Percentiles rank a stretch among this genome's conserved stretches.
Conservation (phyloP, 2,888 invertebrate species). For the Crematogaster levior region DNA sequence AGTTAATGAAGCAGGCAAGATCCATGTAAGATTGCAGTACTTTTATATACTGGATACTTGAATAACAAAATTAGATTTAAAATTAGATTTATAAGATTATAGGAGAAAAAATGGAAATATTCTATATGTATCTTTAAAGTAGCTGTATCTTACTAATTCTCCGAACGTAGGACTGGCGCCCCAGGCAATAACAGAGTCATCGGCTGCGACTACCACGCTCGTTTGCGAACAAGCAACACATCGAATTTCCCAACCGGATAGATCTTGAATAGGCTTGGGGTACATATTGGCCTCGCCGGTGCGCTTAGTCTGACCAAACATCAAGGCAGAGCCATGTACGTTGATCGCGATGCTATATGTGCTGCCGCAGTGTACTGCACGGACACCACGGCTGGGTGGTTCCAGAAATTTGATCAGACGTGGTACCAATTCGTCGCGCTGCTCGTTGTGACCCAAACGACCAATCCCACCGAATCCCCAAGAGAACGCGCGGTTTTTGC, state of each 20-base stretch:
- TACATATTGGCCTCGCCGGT: conserved; percentile 99
- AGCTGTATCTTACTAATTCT: conserved; percentile 89
- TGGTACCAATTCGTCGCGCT: conserved; percentile 95
- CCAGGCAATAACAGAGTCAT: conserved; percentile 96
- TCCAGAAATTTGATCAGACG: conserved; percentile 95
- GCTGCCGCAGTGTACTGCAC: conserved; percentile 93
- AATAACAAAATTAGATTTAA: neutral
- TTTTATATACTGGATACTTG: too few species aligned
- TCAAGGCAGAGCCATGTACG: conserved; percentile 85
- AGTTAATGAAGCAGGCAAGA: neutral
- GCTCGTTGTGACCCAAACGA: conserved; percentile 96
- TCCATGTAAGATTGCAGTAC: neutral
- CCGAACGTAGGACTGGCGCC: conserved; percentile 98
- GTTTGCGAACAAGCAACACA: conserved; percentile 94
- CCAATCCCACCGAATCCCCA: conserved; percentile 99
- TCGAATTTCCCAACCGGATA: conserved; percentile 97
- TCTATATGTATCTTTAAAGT: neutral
- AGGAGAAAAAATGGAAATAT: neutral
- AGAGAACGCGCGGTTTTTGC: conserved; percentile 95
- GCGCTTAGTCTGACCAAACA: conserved; percentile 97
- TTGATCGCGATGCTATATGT: conserved; percentile 95
- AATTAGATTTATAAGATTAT: neutral
- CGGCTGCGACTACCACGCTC: conserved; percentile 95
- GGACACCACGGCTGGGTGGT: conserved; percentile 93
- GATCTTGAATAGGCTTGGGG: conserved; percentile 96